phyloP scores from a whole-genome alignment of 2,797 vertebrate species.

The Tapera naevia region DNA sequence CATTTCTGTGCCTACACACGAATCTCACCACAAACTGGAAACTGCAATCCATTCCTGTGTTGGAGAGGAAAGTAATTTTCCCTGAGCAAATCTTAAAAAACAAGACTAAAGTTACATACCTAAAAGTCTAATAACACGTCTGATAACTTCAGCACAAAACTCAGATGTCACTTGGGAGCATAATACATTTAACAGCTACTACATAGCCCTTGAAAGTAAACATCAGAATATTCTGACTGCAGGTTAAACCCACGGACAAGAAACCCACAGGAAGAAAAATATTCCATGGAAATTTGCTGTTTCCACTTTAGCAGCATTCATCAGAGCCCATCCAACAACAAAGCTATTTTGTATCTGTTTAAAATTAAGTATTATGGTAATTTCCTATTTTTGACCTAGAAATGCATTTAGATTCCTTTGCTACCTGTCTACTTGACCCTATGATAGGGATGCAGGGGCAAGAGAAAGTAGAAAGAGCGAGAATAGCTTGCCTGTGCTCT shows the following conservation, averaged over 20 bases:
- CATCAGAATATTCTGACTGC: not conserved
- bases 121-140: conserved; percentile 5
- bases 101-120: not conserved
- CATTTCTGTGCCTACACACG: not conserved
- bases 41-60: not conserved
- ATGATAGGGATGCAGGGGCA: not conserved
- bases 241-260: conserved; percentile 35
- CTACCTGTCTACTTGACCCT: not conserved
- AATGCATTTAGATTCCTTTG: not conserved
- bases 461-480: not conserved
- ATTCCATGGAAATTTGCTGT: not conserved
- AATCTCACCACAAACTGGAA: not conserved
- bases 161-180: not conserved
- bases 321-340: not conserved
- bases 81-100: not conserved
- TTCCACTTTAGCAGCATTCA: not conserved
- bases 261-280: conserved; percentile 7
- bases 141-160: not conserved
- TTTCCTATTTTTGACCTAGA: not conserved
- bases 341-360: not conserved
- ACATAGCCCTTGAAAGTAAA: not conserved
- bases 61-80: conserved; percentile 8
- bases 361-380: not conserved
- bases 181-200: not conserved
- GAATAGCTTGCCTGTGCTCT: not conserved